Conservation (phyloP, 2,113 vertebrate species). For the Poecile atricapillus region DNA sequence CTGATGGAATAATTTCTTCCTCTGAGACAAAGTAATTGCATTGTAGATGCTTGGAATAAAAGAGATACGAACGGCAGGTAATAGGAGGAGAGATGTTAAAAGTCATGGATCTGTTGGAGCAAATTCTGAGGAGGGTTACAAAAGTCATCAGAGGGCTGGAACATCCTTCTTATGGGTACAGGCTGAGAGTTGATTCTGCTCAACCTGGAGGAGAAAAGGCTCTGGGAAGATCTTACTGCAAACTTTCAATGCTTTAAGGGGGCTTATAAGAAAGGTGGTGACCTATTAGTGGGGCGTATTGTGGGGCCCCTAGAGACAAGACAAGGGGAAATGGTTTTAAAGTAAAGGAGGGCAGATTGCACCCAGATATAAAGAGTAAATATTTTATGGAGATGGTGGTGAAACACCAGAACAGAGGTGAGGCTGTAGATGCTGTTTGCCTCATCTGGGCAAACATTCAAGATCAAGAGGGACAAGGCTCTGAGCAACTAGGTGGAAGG, state of each 20-base stretch:
- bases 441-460: not conserved
- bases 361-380: not conserved
- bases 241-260: not conserved
- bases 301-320: not conserved
- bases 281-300: not conserved
- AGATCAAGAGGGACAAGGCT: fast-evolving
- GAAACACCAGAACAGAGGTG: not conserved
- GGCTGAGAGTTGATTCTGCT: fast-evolving
- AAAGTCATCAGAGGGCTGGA: not conserved
- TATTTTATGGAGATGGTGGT: not conserved
- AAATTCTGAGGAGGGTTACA: not conserved
- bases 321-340: not conserved
- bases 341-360: not conserved
- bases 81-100: not conserved
- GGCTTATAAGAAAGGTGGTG: not conserved
- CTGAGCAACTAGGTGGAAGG: not conserved
- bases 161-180: not conserved
- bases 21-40: not conserved
- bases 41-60: not conserved
- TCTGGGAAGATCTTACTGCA: fast-evolving
- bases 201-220: not conserved
- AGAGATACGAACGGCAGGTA: not conserved
- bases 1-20: not conserved
- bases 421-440: not conserved
- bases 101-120: not conserved